These are phyloP conservation scores for Malacoraja senta DNA, from an alignment of 2,797 vertebrate species.

Conservation along the genomic window DNA sequence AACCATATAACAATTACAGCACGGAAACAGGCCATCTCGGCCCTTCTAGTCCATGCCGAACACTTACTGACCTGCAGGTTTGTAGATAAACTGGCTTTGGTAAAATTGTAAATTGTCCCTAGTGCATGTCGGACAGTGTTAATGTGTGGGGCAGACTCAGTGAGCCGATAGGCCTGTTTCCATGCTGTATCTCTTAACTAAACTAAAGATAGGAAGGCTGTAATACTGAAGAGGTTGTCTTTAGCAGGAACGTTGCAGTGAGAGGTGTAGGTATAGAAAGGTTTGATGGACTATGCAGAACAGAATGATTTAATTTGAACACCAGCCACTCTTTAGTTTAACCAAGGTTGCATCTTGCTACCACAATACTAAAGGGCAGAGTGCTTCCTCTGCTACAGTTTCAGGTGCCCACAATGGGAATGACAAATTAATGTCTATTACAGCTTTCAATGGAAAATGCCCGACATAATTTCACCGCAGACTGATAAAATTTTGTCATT, in stretches of 20 bases:
- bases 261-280: neutral
- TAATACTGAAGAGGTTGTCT: neutral
- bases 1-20: too few relatives aligned
- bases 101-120: too few relatives aligned
- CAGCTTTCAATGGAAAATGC: neutral
- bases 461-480: neutral
- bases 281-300: neutral
- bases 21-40: too few relatives aligned
- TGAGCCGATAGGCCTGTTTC: too few relatives aligned
- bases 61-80: too few relatives aligned
- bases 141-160: too few relatives aligned
- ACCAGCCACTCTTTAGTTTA: neutral
- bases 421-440: neutral
- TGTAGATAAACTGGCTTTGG: too few relatives aligned
- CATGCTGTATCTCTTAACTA: too few relatives aligned
- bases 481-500: conserved; percentile 35
- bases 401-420: neutral
- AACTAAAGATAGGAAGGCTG: too few relatives aligned
- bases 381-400: neutral
- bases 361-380: neutral
- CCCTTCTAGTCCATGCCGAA: too few relatives aligned
- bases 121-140: too few relatives aligned
- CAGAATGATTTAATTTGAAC: conserved; percentile 14
- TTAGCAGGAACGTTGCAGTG: neutral
- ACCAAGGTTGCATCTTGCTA: neutral